Evolutionary conservation across 2,797 vertebrate species (phyloP), one percentile per base, ranked within the genome.

Genomic region (Melopsittacus undulatus): DNA sequence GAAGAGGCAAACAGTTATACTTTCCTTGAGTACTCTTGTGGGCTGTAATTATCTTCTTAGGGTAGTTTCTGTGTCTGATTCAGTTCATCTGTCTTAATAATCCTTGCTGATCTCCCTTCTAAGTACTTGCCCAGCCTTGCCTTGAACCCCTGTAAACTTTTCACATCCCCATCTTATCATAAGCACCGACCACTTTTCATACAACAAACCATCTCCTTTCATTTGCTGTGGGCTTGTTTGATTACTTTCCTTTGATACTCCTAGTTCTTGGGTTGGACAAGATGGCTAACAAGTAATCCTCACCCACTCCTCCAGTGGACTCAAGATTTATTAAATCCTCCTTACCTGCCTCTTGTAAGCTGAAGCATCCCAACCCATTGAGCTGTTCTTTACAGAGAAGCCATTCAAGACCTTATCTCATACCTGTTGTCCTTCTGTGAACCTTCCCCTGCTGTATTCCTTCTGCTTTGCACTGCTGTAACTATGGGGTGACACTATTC

Each of bases 11-110:
- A 56, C 27, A 38, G 62, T 61, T 77, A 52, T 42, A 15, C 45
- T 81, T 87, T 7, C 73, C 52, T 72, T 42, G 56, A 90, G 68
- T 40, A 64, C 54, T 91, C 82, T 87, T 90, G 56, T 54, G 84
- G 52, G 82, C 48, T 64, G 29, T 83, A 72, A 91, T 96, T 92
- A 92, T 88, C 86, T 94, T 52, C 32, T 81, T 27, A 85, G 85
- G 82, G 34, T 94, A n/a, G 80, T 57, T 92, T 85, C 73, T 62
- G 36, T 83, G 61, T 48, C 61, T 64, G 56, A 12, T 67, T 77
- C 70, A 73, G 61, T 52, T 94, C 15, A 7, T 80, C 81, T 77
- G 29, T 87, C 84, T 70, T 72, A 45, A 67, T 86, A 81, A 85
- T 40, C 56, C 78, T 46, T 45, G 24, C 86, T 57, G 45, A 34